Evolutionary conservation across 2,888 invertebrate species (phyloP), one percentile per base, ranked within the genome.

Genomic region (Bellardia bayeri): DNA sequence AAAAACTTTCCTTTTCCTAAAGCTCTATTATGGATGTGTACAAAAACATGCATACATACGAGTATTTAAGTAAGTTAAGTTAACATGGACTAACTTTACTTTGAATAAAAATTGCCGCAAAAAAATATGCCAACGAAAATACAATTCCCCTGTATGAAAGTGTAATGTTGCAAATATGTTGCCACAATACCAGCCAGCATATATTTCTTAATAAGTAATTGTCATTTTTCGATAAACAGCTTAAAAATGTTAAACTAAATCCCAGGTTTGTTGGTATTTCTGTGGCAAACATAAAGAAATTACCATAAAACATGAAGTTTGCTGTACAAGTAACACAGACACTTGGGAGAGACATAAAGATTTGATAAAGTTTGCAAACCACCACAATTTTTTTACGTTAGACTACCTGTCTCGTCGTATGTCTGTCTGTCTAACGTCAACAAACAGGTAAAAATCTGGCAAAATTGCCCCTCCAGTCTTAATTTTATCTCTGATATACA

Each of bases 161-260:
- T 64, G 64, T 64, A 16, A 49, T 68, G 49, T 69, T 49, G 49
- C 33, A 66, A 66, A 72, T 72, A 54, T 56, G 42, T 54, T 49
- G 14, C 14, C 33, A 58, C 23, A 30, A 74, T 37, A 37, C 13
- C 56, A 58, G 56, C 14, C 54, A 64, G 72, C 30, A n/a, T 66
- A 66, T 56, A 75, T 82, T 75, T 68, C 68, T 61, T 82, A 69
- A 82, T 69, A 76, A 61, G 61, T 40, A 82, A 82, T 82, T 82
- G 69, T 76, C 61, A 63, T 76, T 82, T 69, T 75, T 61, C 75
- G 68, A 75, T 82, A 82, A 82, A 82, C 40, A 69, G 61, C 51
- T 82, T 68, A 68, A 56, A 69, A 69, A 75, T 69, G 66, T 82
- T 82, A 30, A 23, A 69, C 33, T 61, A 82, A 75, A 63, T 42